A percentile compares a stretch with the other conserved stretches of the same genome.
phyloP scores from a whole-genome alignment of 2,113 vertebrate species.

The Serilophus lunatus region DNA sequence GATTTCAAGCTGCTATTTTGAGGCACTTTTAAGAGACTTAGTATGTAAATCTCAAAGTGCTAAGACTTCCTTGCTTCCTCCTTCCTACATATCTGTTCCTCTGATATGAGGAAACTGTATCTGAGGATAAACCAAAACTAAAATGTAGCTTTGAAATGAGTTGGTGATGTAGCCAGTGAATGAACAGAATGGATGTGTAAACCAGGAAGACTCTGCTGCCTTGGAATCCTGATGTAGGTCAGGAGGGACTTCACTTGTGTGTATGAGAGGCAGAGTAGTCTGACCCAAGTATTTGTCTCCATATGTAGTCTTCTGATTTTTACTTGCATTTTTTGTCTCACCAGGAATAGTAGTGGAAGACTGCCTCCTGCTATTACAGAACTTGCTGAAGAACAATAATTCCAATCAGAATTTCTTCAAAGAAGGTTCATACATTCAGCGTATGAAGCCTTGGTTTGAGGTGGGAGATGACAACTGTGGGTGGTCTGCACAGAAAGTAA shows the following conservation, averaged over 20 bases:
- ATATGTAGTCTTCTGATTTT: not conserved
- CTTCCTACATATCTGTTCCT: not conserved
- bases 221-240: rapidly evolving
- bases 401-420: constrained; percentile 99
- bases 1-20: not conserved
- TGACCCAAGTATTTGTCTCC: not conserved
- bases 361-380: constrained; percentile 91
- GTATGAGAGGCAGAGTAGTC: not conserved
- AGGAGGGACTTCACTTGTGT: not conserved
- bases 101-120: not conserved
- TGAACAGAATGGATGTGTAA: not conserved
- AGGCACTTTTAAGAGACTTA: not conserved
- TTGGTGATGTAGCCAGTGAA: not conserved
- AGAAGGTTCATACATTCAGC: constrained; percentile 96
- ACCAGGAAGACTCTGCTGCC: not conserved
- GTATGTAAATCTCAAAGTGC: not conserved
- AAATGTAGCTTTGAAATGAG: not conserved
- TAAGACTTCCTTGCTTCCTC: not conserved
- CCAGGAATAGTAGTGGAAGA: constrained; percentile 98
- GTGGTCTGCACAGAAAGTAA: constrained; percentile 98
- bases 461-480: constrained; percentile 95
- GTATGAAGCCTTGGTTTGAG: constrained; percentile 99
- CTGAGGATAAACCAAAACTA: not conserved
- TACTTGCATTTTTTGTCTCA: not conserved
- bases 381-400: constrained; percentile 95